These are phyloP conservation scores for Thamnophis sirtalis DNA, from an alignment of 2,113 vertebrate genomes.

Conservation along the genomic window DNA sequence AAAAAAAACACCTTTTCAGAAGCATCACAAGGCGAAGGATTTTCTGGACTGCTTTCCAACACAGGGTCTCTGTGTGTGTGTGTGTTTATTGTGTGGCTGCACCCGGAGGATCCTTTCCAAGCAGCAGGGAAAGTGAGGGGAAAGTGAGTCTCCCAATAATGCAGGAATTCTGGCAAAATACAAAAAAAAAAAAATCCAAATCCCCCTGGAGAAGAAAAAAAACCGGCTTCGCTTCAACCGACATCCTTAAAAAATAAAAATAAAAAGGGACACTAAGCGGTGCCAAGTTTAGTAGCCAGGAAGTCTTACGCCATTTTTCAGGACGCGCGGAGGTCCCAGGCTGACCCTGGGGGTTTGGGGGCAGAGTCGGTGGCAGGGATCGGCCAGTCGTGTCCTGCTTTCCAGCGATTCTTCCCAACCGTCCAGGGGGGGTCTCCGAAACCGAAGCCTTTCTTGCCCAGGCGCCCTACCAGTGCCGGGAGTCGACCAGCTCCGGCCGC, in stretches of 20 bases:
- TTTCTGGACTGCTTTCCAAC: neutral
- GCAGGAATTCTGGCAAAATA: slow-evolving; percentile 30
- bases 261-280: neutral
- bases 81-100: neutral
- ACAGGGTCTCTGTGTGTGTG: neutral
- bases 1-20: neutral
- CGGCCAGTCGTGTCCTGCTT: neutral
- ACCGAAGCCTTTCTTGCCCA: neutral
- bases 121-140: neutral
- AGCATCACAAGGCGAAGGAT: neutral
- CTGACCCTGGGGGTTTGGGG: neutral
- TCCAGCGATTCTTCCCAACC: neutral
- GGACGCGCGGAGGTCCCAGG: neutral
- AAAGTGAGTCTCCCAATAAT: neutral
- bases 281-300: neutral
- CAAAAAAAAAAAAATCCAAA: neutral
- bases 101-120: neutral
- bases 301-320: neutral
- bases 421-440: neutral
- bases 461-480: slow-evolving; percentile 84
- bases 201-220: slow-evolving; percentile 24
- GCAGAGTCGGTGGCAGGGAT: neutral
- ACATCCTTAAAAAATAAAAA: neutral
- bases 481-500: slow-evolving; percentile 84
- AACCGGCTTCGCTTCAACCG: slow-evolving; percentile 21